Evolutionary conservation across 2,797 vertebrate species (phyloP), one percentile per base, ranked within the genome.

Genomic region (Gallinago solitaria): DNA sequence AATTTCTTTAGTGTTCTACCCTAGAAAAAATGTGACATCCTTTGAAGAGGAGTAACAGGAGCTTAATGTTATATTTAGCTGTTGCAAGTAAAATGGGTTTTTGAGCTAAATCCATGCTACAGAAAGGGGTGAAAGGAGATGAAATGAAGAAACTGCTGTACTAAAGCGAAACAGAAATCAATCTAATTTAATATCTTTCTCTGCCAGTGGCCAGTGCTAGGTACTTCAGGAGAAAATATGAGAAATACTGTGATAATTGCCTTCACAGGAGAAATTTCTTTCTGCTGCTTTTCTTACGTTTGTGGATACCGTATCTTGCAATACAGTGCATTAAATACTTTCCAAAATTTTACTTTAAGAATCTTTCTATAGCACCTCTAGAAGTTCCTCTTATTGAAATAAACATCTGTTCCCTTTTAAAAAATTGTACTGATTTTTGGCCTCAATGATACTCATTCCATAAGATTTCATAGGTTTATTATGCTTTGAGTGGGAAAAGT

Each of bases 181-280:
- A 77, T 89, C 82, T 96, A 82, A 96, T 92, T 76, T 95, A 94
- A 77, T 95, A 71, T 83, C 78, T 77, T 93, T 68, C 30, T 85
- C 68, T 96, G 89, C 84, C 82, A 91, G 53, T 89, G 75, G 71
- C 78, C 61, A 69, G 33, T 87, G n/a, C 47, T 85, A 59, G 24
- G 59, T 77, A 13, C 45, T 93, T 91, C 17, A 93, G 35, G 59
- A 53, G 64, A 64, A 92, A 65, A 47, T 85, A 71, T 12, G n/a
- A 96, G 79, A 92, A 92, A 75, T 14, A 78, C 28, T 75, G 59
- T 57, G 65, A 75, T 95, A 96, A 95, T 95, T 96, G 69, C 79
- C 87, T 96, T 87, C 82, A 39, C 27, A 61, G 54, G 37, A 96
- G 89, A 68, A 87, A 77, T n/a, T 92, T 96, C 50, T 67, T 94